These are phyloP conservation scores for Cotesia glomerata DNA, from an alignment of 1,140 invertebrate species.

Conservation along the genomic window DNA sequence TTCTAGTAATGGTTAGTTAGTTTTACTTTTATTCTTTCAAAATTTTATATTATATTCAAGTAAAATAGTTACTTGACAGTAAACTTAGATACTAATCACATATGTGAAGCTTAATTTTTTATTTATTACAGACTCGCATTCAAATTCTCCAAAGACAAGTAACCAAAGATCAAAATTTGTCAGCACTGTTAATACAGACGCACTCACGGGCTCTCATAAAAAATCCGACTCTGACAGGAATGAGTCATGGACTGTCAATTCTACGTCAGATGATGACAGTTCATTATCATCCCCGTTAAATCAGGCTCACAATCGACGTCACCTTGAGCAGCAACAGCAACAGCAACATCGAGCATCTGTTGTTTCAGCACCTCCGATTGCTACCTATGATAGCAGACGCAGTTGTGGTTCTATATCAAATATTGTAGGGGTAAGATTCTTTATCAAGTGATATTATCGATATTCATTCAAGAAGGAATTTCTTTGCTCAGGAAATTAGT, in stretches of 20 bases:
- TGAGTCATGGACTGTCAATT: slow-evolving; percentile 35
- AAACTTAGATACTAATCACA: no score
- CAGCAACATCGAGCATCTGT: slow-evolving; percentile 49
- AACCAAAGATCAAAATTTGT: slow-evolving; percentile 11
- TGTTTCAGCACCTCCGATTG: slow-evolving; percentile 41
- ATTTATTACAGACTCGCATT: slow-evolving; percentile 23
- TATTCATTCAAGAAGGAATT: neutral
- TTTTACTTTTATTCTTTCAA: slow-evolving; percentile 34
- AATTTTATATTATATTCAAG: slow-evolving; percentile 40
- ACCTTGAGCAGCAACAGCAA: slow-evolving; percentile 25
- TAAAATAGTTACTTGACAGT: no score
- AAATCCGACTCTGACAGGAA: slow-evolving; percentile 32
- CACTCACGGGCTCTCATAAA: no score
- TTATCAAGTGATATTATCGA: no score
- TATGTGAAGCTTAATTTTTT: no score
- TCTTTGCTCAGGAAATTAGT: neutral
- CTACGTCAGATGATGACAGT: slow-evolving; percentile 17
- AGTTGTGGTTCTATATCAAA: slow-evolving; percentile 50
- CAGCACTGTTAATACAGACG: no score
- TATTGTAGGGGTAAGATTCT: slow-evolving; percentile 35
- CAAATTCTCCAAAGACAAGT: slow-evolving; percentile 32
- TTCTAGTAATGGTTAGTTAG: no score
- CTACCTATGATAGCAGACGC: slow-evolving; percentile 7
- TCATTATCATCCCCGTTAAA: neutral
- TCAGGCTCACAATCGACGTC: slow-evolving; percentile 19